Conservation (phyloP, 1,140 invertebrate species). For the Ruditapes philippinarum region DNA sequence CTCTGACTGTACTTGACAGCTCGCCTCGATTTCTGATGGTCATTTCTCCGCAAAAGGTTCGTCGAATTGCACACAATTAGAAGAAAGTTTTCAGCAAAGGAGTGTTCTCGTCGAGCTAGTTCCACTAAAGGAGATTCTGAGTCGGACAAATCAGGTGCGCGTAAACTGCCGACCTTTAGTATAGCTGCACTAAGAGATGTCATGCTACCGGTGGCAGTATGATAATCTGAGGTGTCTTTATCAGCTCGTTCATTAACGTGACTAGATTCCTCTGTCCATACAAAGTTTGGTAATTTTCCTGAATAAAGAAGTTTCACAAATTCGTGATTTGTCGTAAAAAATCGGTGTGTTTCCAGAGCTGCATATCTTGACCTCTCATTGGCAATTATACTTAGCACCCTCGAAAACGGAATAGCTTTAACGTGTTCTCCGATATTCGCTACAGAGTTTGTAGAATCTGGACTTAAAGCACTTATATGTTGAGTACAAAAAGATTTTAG, state of each 20-base stretch:
- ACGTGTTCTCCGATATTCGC: conserved; percentile 75
- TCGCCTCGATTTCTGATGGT: conserved; percentile 62
- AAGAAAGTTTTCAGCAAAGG: conserved; percentile 85
- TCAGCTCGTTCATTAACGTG: conserved; percentile 53
- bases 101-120: conserved; percentile 82
- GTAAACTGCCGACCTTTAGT: conserved; percentile 78
- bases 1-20: conserved; percentile 33
- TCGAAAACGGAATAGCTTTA: conserved; percentile 81
- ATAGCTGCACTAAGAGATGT: conserved; percentile 79
- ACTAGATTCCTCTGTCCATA: conserved; percentile 80
- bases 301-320: conserved; percentile 80
- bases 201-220: conserved; percentile 81
- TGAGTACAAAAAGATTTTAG: conserved; percentile 14
- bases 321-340: conserved; percentile 83
- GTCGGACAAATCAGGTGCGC: conserved; percentile 81
- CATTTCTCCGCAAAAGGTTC: conserved; percentile 82
- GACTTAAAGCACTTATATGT: neutral
- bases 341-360: conserved; percentile 81
- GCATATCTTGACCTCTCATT: conserved; percentile 84
- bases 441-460: conserved; percentile 67
- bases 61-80: conserved; percentile 85
- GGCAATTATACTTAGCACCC: conserved; percentile 83
- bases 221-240: conserved; percentile 82
- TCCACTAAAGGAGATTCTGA: conserved; percentile 81
- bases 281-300: conserved; percentile 77